A percentile compares a stretch with the other conserved stretches of the same genome.
phyloP scores from a whole-genome alignment of 2,113 vertebrate species.

The Perccottus glenii region DNA sequence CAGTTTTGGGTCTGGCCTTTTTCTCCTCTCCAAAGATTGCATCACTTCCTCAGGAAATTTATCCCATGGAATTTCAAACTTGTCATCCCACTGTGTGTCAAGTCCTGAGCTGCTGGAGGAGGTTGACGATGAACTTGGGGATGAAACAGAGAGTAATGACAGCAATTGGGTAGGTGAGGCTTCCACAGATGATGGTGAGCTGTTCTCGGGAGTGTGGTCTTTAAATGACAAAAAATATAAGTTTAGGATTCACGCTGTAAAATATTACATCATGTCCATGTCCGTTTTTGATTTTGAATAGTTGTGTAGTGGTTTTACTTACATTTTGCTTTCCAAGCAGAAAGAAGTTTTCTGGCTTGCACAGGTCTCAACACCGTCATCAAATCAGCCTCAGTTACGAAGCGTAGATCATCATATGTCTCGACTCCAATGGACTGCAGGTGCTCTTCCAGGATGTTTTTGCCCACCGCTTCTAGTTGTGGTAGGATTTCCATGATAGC shows the following conservation, averaged over 20 bases:
- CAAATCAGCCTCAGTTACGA: constrained; percentile 31
- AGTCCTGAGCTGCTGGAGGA: constrained; percentile 22
- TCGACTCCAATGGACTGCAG: constrained; percentile 29
- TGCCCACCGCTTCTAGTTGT: constrained; percentile 37
- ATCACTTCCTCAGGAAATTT: constrained; percentile 46
- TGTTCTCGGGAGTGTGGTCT: constrained; percentile 25
- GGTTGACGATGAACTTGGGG: neutral
- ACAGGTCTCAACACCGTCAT: constrained; percentile 43
- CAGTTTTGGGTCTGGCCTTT: no score
- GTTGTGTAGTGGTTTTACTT: constrained; percentile 24
- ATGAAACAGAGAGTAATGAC: constrained; percentile 17
- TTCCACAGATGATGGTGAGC: constrained; percentile 11
- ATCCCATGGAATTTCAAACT: constrained; percentile 43
- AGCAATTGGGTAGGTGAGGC: constrained; percentile 6
- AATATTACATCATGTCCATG: no score
- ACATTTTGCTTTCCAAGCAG: constrained; percentile 47
- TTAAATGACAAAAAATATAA: no score
- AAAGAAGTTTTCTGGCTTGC: constrained; percentile 42
- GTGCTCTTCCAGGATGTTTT: constrained; percentile 39
- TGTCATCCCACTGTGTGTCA: constrained; percentile 24
- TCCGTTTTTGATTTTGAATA: neutral
- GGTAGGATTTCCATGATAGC: constrained; percentile 49
- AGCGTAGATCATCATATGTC: constrained; percentile 25
- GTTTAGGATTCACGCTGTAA: constrained; percentile 10
- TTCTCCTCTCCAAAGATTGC: constrained; percentile 33